Evolutionary conservation across 2,888 invertebrate species (phyloP).

Genomic region (Ernsta delagoae): DNA sequence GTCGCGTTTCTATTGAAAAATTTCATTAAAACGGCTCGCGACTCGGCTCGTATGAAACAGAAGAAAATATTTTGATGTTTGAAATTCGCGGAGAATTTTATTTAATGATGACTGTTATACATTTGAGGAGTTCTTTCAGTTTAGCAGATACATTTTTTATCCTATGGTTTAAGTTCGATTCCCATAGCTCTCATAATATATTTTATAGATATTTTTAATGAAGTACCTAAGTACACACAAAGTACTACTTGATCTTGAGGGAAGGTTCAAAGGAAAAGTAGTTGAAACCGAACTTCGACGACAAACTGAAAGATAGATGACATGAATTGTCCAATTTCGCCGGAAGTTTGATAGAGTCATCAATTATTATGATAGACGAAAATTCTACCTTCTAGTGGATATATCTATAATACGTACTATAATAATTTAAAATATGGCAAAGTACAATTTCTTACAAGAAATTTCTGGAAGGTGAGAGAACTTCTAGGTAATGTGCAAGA

Average conservation of each 20-base stretch:
- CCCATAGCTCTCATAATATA: background rate
- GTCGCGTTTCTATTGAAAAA: conserved; percentile 29
- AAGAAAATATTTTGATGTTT: conserved; percentile 26
- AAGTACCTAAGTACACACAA: background rate
- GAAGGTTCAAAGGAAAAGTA: background rate
- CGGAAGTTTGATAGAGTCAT: conserved; percentile 29
- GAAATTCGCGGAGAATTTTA: conserved; percentile 3
- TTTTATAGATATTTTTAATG: background rate
- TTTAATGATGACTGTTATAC: conserved; percentile 5
- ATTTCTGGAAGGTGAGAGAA: no score
- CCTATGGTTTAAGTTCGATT: background rate
- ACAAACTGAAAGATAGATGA: conserved; percentile 8
- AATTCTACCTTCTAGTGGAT: conserved; percentile 5
- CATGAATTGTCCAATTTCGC: conserved; percentile 15
- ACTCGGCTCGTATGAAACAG: conserved; percentile 26
- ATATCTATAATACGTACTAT: no score
- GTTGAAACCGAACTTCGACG: conserved; percentile 6
- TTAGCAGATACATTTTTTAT: background rate
- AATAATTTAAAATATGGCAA: no score
- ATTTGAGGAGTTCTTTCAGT: background rate
- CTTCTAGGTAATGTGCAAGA: no score
- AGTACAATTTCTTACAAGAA: no score
- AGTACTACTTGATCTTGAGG: background rate
- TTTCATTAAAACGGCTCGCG: conserved; percentile 29
- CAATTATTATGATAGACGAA: conserved; percentile 11